These are phyloP conservation scores for Thamnophis elegans DNA, from an alignment of 2,797 vertebrate genomes.

Conservation along the genomic window DNA sequence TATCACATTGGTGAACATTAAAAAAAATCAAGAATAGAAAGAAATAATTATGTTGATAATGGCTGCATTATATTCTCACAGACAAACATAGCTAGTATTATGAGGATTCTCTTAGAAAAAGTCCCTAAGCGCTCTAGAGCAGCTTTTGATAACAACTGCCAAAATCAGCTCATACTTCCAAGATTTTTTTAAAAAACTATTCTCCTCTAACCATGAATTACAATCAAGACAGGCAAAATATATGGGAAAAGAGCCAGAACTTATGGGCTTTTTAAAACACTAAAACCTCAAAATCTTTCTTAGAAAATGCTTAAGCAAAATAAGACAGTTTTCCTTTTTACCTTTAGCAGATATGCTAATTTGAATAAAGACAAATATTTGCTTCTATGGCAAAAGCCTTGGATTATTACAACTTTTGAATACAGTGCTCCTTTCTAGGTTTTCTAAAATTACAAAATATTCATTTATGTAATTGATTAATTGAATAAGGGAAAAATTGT, in stretches of 20 bases:
- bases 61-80: conserved; percentile 35
- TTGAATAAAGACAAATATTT: not conserved
- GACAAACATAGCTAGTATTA: conserved; percentile 53
- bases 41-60: conserved; percentile 35
- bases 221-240: conserved; percentile 52
- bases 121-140: conserved; percentile 51
- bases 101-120: conserved; percentile 49
- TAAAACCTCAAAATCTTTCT: conserved; percentile 41
- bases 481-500: not conserved
- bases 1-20: not conserved
- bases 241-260: conserved; percentile 23
- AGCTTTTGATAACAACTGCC: conserved; percentile 50
- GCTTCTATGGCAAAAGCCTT: not conserved
- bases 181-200: conserved; percentile 54
- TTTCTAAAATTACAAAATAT: not conserved
- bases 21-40: conserved; percentile 25
- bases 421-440: not conserved
- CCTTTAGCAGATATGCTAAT: conserved; percentile 14
- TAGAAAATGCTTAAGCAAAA: conserved; percentile 36
- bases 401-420: not conserved
- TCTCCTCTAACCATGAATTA: conserved; percentile 48
- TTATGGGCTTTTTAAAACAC: conserved; percentile 56
- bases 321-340: conserved; percentile 10
- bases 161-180: conserved; percentile 54
- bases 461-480: not conserved